These are phyloP conservation scores for Parasteatoda lunata DNA, from an alignment of 2,888 invertebrate genomes.

Conservation along the genomic window DNA sequence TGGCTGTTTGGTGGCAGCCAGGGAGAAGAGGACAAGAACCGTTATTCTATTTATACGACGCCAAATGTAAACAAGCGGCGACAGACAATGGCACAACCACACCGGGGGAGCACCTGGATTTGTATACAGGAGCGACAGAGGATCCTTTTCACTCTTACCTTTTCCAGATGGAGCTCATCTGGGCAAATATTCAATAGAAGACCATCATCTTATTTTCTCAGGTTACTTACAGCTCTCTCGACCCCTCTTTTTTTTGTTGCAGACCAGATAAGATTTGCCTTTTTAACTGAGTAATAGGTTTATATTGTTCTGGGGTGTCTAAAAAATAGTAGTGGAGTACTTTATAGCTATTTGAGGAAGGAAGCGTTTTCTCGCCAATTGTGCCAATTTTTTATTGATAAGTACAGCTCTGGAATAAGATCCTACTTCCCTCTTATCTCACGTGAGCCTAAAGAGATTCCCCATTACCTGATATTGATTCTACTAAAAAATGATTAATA, in stretches of 20 bases:
- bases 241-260: neutral
- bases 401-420: too few species aligned
- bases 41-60: conserved; percentile 64
- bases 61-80: conserved; percentile 60
- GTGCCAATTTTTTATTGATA: too few species aligned
- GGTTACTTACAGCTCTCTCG: neutral
- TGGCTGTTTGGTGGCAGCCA: neutral
- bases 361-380: too few species aligned
- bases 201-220: neutral
- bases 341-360: too few species aligned
- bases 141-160: conserved; percentile 24
- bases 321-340: too few species aligned
- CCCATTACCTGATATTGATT: too few species aligned
- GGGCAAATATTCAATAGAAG: conserved; percentile 62
- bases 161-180: conserved; percentile 62
- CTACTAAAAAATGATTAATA: too few species aligned
- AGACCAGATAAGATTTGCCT: too few species aligned
- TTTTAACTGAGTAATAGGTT: too few species aligned
- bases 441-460: too few species aligned
- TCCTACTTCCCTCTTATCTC: too few species aligned
- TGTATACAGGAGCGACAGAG: conserved; percentile 34
- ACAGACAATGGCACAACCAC: conserved; percentile 39
- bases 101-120: conserved; percentile 47
- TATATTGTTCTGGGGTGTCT: too few species aligned
- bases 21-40: conserved; percentile 29